Base-by-base conservation (phyloP, 2,113 vertebrate genomes). In the Chelonoidis abingdonii region DNA sequence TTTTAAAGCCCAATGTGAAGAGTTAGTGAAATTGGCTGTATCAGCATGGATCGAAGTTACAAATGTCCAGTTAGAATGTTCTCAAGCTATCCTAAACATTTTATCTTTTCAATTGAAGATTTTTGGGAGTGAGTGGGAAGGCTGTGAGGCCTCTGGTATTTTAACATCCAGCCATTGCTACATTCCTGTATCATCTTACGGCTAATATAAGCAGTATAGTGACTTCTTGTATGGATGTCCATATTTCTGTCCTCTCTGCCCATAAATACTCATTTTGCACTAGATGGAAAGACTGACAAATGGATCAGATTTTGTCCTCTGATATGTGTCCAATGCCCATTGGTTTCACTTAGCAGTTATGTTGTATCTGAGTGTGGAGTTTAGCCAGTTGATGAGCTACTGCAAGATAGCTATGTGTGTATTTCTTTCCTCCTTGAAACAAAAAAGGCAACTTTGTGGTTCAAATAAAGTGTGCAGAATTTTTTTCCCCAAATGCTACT, bases 291-390 rank as follows among this genome's bases (percentile, higher is more conserved):
- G 90, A 47, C 52, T 76, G 53, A 22, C 35, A 62, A 25, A 56
- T n/a, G 44, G 6, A 10, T 49, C 52, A 22, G 1, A 38, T 29
- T 31, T 54, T 86, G 86, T 9, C 0, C 0, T 0, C 14, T 10
- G 11, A 1, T 56, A 22, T 0, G 0, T 62, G 78, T n/a, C 90
- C 62, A 76, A 80, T 19, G 65, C 49, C 38, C 62, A 89, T 59
- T 17, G 72, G 4, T 78, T 38, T 6, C 44, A 72, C 14, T 59
- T 84, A 83, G 35, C 4, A 38, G 22, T 2, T 83, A 81, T 69
- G 9, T 47, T 80, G 86, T 49, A 31, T 5, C 49, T 38, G 1
- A 24, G 1, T 2, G 41, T 27, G 49, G 9, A 5, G 0, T 7
- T 29, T 2, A 56, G 25, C 10, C 86, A 72, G 16, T 78, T 44